Evolutionary conservation across 2,113 vertebrate genomes (phyloP), one percentile per base, ranked within the genome.

Genomic region (Neopipo cinnamomea): DNA sequence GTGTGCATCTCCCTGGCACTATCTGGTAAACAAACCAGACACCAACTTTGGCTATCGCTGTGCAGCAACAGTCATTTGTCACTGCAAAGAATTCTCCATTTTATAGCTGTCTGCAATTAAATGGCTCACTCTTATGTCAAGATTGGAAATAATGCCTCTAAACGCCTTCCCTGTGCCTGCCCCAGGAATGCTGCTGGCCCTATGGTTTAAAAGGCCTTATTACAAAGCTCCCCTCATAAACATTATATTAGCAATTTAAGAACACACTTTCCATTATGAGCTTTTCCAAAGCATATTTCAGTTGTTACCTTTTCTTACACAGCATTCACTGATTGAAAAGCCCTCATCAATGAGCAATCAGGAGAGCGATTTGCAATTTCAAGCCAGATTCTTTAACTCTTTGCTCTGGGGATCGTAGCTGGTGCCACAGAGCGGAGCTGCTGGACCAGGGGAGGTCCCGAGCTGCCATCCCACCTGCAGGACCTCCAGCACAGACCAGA

Each of bases 21-120:
- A 49, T 20, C 9, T 53, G 61, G 79, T 53, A 65, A 89, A 63
- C 46, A 62, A 65, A 66, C 62, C 28, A 80, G 37, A 46, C 39
- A 50, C 37, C 37, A 84, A 46, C 52, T 21, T 14, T 71, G 25
- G 78, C 5, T 73, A 52, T 75, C 39, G 0, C 71, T 44, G 18
- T 6, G 3, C 37, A 41, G 79, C 59, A 35, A 41, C 55, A 28
- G 15, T 3, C 74, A 59, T 88, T 81, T 74, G 53, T 84, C 80
- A 63, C 62, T 28, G 41, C 52, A 28, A 66, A 66, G 63, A 63
- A 66, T 85, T 95, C 88, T 91, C 86, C 74, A 50, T 68, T 92
- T 93, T 81, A 88, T 37, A 72, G 68, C 31, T 37, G 52, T 31
- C 73, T 93, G 87, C 88, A 96, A 97, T 93, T 85, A 80, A 94